phyloP scores from a whole-genome alignment of 2,888 invertebrate species.

The Pomacea canaliculata region DNA sequence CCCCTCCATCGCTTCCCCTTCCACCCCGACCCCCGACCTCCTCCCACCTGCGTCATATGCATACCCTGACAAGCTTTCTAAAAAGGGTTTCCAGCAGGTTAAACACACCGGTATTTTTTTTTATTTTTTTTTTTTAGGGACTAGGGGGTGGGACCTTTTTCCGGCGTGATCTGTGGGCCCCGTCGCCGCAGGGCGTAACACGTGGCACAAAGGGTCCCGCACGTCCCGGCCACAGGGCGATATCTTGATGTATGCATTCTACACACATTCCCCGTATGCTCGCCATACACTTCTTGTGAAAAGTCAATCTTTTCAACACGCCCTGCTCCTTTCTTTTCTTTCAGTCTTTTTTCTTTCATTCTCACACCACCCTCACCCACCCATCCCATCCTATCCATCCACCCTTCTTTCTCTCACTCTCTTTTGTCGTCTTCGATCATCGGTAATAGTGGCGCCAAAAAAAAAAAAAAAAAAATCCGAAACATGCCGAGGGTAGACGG shows the following conservation, averaged over 20 bases:
- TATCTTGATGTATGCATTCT: background rate
- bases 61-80: background rate
- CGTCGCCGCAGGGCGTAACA: background rate
- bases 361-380: too few relatives aligned
- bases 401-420: too few relatives aligned
- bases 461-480: too few relatives aligned
- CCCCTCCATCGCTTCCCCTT: too few relatives aligned
- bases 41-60: background rate
- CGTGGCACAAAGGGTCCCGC: background rate
- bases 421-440: too few relatives aligned
- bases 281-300: slow-evolving; percentile 6
- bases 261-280: background rate
- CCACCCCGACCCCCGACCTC: too few relatives aligned
- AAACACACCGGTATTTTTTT: background rate
- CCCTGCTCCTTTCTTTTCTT: background rate
- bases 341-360: too few relatives aligned
- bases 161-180: background rate
- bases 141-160: background rate
- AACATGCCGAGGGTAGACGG: too few relatives aligned
- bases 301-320: slow-evolving; percentile 6
- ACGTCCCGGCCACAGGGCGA: background rate
- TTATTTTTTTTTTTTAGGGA: too few relatives aligned
- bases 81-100: slow-evolving; percentile 4
- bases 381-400: too few relatives aligned
- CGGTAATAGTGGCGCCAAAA: too few relatives aligned